Evolutionary conservation across 2,113 vertebrate species (phyloP), one percentile per base, ranked within the genome.

Genomic region (Helogale parvula): DNA sequence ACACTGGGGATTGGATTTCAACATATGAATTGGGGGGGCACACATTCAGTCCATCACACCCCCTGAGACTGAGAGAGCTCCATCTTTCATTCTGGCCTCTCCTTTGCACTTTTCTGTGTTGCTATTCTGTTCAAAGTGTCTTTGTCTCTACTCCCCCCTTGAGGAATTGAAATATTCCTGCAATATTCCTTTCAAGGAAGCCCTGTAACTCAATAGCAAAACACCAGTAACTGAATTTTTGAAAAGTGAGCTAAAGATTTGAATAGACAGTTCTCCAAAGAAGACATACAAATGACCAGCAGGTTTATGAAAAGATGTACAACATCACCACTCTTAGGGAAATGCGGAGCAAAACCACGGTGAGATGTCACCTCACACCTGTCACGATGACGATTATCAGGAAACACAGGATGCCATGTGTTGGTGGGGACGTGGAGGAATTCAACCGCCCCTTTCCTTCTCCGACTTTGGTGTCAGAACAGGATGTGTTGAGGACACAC

Each of bases 151-250:
- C 16, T 9, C 14, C 72, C 25, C n/a, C 38, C 29, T 57, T 57
- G 82, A 94, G 63, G 92, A 87, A 63, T 65, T 66, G 74, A 88
- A 96, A 94, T 83, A 69, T 15, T 50, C 50, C 50, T 50, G 50
- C 50, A 50, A 50, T 50, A 50, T 50, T 50, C 50, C 50, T 50
- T 50, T 50, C 12, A 77, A 88, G 47, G 52, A 52, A 41, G n/a
- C 79, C 33, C 27, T 52, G 45, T 3, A 81, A 45, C 63, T 76
- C 68, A 54, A 19, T 38, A 71, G 79, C 60, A 38, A 76, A 87
- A 92, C 19, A 27, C 41, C 19, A 89, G 38, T 27, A 69, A 69
- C 3, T 0, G 4, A 57, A 57, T 88, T 71, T 76, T 86, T 68
- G 11, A 86, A 90, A 96, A 93, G 89, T 8, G 35, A 41, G 7